Base-by-base conservation (phyloP, 2,113 vertebrate species). In the Daubentonia madagascariensis region DNA sequence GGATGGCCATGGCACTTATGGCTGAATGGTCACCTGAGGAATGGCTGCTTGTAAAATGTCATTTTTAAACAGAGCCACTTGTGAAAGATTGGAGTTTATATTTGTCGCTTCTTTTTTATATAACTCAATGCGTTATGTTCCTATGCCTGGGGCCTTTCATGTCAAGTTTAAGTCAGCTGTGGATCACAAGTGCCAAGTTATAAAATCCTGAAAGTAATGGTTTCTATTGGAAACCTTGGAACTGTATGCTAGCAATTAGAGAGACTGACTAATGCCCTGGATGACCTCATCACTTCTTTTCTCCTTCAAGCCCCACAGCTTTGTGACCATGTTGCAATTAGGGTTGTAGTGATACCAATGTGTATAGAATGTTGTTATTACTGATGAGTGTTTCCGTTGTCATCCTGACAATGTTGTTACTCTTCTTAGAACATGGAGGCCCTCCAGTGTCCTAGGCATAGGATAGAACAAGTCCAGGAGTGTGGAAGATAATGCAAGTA, bases 171-270 rank as follows among this genome's bases (percentile, higher is more conserved):
- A 88, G 75, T 96, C 1, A 18, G 89, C 59, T 48, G 95, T 79
- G 22, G 89, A 57, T 84, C 63, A 32, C n/a, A 76, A 86, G 48
- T 28, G 57, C 57, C 88, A 84, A 63, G 75, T 92, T 90, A 94
- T 88, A 98, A 97, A 95, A 87, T 43, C 96, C 32, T 89, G 43
- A 76, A 95, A 92, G 78, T 52, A 81, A 94, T 61, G 30, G 30
- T 96, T 97, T 95, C 59, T 73, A 1, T 25, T 43, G 48, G 90
- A 85, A 95, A 93, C 72, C 35, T 86, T 61, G 40, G 72, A 85
- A 80, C 84, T 43, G 48, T 20, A 37, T 12, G 28, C 57, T 92
- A 48, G 67, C 68, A 63, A 22, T 96, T 78, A 97, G 50, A 81
- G 37, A 95, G 57, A 30, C 18, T 89, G 86, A 96, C n/a, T 91